Evolutionary conservation across 2,113 vertebrate species (phyloP).

Genomic region (Hydrolagus affinis): DNA sequence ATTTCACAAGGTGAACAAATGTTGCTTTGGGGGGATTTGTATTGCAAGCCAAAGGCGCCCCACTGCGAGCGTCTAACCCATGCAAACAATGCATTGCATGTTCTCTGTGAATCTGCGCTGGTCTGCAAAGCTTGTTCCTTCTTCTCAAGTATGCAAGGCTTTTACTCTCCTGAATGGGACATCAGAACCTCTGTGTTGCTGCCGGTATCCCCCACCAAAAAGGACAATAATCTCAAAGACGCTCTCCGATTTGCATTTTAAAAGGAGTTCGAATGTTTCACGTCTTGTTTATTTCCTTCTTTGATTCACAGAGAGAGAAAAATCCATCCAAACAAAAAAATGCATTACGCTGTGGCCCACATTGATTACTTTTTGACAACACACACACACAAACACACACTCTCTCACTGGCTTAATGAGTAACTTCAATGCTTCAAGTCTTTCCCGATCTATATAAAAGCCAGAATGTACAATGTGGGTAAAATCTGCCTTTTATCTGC

Average conservation of each 20-base stretch:
- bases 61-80: background rate
- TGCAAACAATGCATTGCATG: slow-evolving; percentile 13
- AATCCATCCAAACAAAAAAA: background rate
- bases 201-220: background rate
- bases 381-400: too few relatives aligned
- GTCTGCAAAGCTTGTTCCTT: slow-evolving; percentile 17
- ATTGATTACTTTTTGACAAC: slow-evolving; percentile 7
- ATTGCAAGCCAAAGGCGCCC: background rate
- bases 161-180: slow-evolving; percentile 17
- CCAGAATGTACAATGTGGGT: background rate
- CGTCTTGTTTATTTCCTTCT: slow-evolving; percentile 24
- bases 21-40: slow-evolving; percentile 3
- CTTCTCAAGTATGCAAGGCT: slow-evolving; percentile 22
- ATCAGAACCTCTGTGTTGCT: slow-evolving; percentile 11
- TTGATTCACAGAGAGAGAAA: background rate
- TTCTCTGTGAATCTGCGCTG: slow-evolving; percentile 7
- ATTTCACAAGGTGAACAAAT: slow-evolving; percentile 20
- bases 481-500: background rate
- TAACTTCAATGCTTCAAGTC: background rate
- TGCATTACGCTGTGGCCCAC: background rate
- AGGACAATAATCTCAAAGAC: slow-evolving; percentile 26
- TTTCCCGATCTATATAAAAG: background rate
- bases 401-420: background rate
- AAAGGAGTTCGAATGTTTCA: background rate
- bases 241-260: slow-evolving; percentile 17